Evolutionary conservation across 92 coral and sea anemone species (phyloP).

Genomic region (Porites divaricata): DNA sequence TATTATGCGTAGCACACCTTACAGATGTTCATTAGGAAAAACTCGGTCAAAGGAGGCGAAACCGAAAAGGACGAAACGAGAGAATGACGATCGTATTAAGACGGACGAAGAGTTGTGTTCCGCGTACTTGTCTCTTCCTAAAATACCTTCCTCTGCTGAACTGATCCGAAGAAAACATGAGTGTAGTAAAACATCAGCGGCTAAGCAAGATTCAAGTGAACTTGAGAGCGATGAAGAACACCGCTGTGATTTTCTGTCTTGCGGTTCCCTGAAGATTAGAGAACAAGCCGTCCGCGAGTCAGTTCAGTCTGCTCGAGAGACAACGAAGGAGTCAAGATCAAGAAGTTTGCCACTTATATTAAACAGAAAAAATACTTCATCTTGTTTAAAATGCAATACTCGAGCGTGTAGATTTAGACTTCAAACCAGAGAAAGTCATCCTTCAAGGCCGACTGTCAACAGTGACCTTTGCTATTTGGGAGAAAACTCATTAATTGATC

Average conservation of each 20-base stretch:
- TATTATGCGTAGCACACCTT: constrained; percentile 56
- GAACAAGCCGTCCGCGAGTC: neutral
- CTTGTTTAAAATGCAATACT: neutral
- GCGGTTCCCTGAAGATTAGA: constrained; percentile 13
- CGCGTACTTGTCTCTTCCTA: constrained; percentile 17
- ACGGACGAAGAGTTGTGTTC: constrained; percentile 11
- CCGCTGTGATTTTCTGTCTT: neutral
- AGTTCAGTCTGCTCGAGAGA: neutral
- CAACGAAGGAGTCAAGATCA: constrained; percentile 6
- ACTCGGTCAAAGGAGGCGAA: constrained; percentile 1
- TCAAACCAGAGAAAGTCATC: neutral
- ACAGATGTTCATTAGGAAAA: constrained; percentile 57
- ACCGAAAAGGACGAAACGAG: neutral
- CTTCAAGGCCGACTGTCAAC: neutral
- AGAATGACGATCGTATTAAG: neutral
- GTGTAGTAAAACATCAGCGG: neutral
- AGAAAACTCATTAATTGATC: neutral
- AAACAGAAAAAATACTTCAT: constrained; percentile 10
- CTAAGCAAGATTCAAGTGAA: neutral
- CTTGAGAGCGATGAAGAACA: constrained; percentile 11
- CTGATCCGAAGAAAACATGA: neutral
- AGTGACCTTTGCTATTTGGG: neutral
- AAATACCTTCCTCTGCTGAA: constrained; percentile 14
- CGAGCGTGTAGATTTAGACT: neutral
- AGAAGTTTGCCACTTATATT: constrained; percentile 30